These are phyloP conservation scores for Micromesistius poutassou DNA, from an alignment of 2,797 vertebrate genomes.

Conservation along the genomic window DNA sequence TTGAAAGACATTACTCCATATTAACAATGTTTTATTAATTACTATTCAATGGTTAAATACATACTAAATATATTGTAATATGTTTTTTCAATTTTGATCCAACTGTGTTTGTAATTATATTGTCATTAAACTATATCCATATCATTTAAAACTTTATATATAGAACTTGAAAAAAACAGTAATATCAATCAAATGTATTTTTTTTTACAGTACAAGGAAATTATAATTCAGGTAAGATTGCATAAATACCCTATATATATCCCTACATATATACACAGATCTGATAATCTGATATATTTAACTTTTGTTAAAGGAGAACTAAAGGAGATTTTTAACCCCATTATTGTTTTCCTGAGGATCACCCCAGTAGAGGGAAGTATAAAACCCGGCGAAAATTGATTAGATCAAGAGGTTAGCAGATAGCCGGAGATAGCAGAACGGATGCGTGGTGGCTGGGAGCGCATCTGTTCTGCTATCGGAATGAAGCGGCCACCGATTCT, in stretches of 20 bases:
- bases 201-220: constrained; percentile 50
- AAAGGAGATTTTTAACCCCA: no score
- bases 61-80: not conserved
- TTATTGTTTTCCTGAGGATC: no score
- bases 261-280: not conserved
- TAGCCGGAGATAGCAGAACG: no score
- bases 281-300: not conserved
- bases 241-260: not conserved
- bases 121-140: not conserved
- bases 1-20: not conserved
- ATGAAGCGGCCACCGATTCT: no score
- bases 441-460: no score
- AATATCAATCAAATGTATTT: constrained; percentile 9
- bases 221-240: constrained; percentile 56
- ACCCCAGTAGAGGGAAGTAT: no score
- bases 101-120: not conserved
- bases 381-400: no score
- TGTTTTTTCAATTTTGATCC: not conserved
- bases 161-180: not conserved
- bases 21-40: not conserved
- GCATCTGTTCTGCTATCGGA: no score
- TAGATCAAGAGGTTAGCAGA: no score
- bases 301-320: no score
- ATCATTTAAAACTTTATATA: not conserved
- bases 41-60: not conserved